Evolutionary conservation across 1,140 invertebrate species (phyloP).

Genomic region (Trichonephila inaurata): DNA sequence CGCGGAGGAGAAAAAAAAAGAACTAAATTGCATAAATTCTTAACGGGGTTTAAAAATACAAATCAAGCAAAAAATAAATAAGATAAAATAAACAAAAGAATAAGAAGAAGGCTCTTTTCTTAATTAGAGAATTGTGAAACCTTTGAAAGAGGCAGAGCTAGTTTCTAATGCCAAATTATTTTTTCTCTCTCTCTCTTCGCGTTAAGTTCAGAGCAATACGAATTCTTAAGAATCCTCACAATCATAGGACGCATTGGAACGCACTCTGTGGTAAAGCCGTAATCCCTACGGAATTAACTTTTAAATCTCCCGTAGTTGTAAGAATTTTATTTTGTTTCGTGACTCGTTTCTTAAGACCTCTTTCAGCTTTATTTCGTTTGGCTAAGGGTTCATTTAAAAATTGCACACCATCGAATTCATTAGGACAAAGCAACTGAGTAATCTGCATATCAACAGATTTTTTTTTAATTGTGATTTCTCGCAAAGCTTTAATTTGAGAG

Average conservation of each 20-base stretch:
- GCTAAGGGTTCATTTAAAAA: slow-evolving; percentile 57
- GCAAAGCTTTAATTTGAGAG: neutral
- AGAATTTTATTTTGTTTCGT: slow-evolving; percentile 72
- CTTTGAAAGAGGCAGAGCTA: slow-evolving; percentile 63
- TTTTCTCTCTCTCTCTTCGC: neutral
- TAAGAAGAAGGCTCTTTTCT: slow-evolving; percentile 11
- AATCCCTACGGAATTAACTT: slow-evolving; percentile 68
- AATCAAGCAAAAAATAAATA: slow-evolving; percentile 32
- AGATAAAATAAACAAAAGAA: slow-evolving; percentile 1
- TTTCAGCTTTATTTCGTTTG: slow-evolving; percentile 55
- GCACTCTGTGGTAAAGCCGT: slow-evolving; percentile 62
- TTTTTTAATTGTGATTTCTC: neutral
- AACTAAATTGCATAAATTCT: slow-evolving; percentile 68
- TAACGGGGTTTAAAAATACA: slow-evolving; percentile 70
- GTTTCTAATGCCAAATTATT: slow-evolving; percentile 45
- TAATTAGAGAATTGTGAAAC: slow-evolving; percentile 68
- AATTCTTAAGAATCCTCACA: slow-evolving; percentile 36
- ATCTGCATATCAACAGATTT: neutral
- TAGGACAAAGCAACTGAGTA: neutral
- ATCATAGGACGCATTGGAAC: slow-evolving; percentile 44
- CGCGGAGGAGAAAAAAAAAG: slow-evolving; percentile 11
- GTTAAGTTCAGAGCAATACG: neutral
- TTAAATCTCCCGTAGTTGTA: slow-evolving; percentile 71
- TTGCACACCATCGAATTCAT: slow-evolving; percentile 12
- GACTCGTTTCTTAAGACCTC: slow-evolving; percentile 63